Conservation (phyloP, 2,797 vertebrate species). For the Sandelia bainsii region DNA sequence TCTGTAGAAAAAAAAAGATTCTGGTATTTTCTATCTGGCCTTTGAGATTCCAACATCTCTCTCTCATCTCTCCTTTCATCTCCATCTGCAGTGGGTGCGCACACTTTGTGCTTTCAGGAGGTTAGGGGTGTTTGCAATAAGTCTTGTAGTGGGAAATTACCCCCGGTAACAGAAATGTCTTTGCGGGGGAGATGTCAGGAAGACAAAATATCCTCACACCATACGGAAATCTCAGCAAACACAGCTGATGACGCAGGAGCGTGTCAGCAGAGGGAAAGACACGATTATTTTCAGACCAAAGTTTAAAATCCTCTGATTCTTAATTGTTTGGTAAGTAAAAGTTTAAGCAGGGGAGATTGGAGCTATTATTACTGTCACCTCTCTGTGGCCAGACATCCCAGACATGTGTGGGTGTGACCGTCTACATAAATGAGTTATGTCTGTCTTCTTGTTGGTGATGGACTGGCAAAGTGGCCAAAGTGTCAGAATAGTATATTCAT, state of each 20-base stretch:
- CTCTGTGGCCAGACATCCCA: slow-evolving; percentile 41
- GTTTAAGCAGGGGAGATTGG: slow-evolving; percentile 24
- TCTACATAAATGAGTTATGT: slow-evolving; percentile 23
- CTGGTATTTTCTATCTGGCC: slow-evolving; percentile 59
- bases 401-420: slow-evolving; percentile 44
- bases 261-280: slow-evolving; percentile 6
- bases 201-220: slow-evolving; percentile 50
- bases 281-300: slow-evolving; percentile 35
- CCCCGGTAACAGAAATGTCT: slow-evolving; percentile 60
- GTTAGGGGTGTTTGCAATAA: slow-evolving; percentile 64
- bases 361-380: slow-evolving; percentile 7
- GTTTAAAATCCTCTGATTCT: slow-evolving; percentile 22
- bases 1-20: slow-evolving; percentile 35
- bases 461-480: slow-evolving; percentile 44
- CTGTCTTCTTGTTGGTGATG: slow-evolving; percentile 42
- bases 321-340: slow-evolving; percentile 12
- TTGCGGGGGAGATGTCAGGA: slow-evolving; percentile 40
- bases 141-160: slow-evolving; percentile 78
- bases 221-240: slow-evolving; percentile 77
- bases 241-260: slow-evolving; percentile 57
- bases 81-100: slow-evolving; percentile 45
- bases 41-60: slow-evolving; percentile 55
- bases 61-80: slow-evolving; percentile 57
- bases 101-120: slow-evolving; percentile 50
- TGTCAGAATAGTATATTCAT: slow-evolving; percentile 19